Conservation (phyloP, 2,888 invertebrate species). For the Cryptosula pallasiana region DNA sequence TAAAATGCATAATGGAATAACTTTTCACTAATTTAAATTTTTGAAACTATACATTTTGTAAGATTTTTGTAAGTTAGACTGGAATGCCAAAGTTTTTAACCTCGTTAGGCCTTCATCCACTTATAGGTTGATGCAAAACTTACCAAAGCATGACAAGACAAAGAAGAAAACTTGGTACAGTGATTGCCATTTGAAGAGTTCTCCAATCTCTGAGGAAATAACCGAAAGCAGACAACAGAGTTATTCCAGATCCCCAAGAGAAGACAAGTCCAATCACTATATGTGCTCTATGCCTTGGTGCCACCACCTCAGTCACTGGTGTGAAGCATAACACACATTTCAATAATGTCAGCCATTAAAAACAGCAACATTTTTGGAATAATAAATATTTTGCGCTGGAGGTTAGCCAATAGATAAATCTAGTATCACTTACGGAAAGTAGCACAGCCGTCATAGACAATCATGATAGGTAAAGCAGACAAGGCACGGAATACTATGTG, state of each 20-base stretch:
- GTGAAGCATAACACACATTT: too few relatives aligned
- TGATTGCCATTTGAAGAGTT: neutral
- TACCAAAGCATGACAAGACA: neutral
- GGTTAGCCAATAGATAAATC: too few relatives aligned
- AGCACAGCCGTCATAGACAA: neutral
- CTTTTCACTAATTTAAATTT: too few relatives aligned
- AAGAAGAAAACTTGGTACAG: neutral
- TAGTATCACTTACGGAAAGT: neutral
- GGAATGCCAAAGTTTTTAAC: too few relatives aligned
- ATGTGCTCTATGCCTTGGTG: neutral
- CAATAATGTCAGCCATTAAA: too few relatives aligned
- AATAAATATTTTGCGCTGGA: too few relatives aligned
- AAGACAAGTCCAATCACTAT: neutral
- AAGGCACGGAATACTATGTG: neutral
- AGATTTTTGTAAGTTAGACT: too few relatives aligned
- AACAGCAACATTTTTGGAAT: too few relatives aligned
- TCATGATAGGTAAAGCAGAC: neutral
- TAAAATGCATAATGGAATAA: too few relatives aligned
- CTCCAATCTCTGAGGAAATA: constrained; percentile 7
- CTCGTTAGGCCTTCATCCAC: too few relatives aligned
- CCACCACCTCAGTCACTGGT: neutral
- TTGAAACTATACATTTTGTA: too few relatives aligned
- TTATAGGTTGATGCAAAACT: too few relatives aligned
- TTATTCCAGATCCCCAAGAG: neutral
- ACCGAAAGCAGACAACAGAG: neutral